A percentile compares a stretch with the other conserved stretches of the same genome.
phyloP scores from a whole-genome alignment of 2,888 invertebrate species.

The Uloborus plumipes region DNA sequence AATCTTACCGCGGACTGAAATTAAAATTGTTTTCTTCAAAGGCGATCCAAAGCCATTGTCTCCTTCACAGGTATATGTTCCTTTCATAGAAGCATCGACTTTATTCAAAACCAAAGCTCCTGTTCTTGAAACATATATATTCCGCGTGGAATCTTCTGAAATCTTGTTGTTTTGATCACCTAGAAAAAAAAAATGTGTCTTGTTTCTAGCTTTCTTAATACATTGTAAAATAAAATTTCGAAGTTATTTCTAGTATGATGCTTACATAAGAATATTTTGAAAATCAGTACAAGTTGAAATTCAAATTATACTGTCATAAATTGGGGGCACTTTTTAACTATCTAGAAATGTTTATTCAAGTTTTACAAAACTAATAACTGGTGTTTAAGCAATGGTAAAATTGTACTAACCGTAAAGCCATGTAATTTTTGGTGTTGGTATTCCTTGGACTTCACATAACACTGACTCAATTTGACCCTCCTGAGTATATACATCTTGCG shows the following conservation, averaged over 20 bases:
- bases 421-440: constrained; percentile 51
- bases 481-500: constrained; percentile 40
- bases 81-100: constrained; percentile 38
- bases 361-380: too few species aligned
- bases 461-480: constrained; percentile 13
- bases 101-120: constrained; percentile 29
- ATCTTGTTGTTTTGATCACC: constrained; percentile 2
- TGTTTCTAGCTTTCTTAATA: too few species aligned
- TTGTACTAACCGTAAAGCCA: constrained; percentile 42
- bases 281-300: too few species aligned
- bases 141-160: background rate
- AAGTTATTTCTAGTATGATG: too few species aligned
- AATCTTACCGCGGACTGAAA: constrained; percentile 52
- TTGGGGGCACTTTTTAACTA: too few species aligned
- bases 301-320: too few species aligned
- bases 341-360: too few species aligned
- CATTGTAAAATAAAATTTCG: too few species aligned
- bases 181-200: background rate
- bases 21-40: constrained; percentile 24
- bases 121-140: background rate
- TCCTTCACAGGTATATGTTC: constrained; percentile 47
- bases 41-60: constrained; percentile 56
- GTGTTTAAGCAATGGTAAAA: too few species aligned
- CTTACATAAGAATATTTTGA: too few species aligned
- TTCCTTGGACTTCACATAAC: constrained; percentile 52